phyloP scores from a whole-genome alignment of 2,888 invertebrate genomes.

The Cyrtodaria siliqua region DNA sequence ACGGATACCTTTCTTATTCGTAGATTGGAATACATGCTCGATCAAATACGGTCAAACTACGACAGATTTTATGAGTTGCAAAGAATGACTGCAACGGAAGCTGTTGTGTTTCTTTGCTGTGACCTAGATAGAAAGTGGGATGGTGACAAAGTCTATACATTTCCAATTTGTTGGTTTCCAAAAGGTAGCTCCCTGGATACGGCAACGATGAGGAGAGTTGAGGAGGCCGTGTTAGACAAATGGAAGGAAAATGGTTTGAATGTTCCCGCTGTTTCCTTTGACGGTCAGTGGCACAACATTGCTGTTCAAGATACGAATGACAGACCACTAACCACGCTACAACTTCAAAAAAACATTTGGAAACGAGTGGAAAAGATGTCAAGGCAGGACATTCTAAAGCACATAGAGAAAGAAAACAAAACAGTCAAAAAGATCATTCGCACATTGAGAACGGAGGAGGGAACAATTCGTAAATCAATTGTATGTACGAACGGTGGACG shows the following conservation, averaged over 20 bases:
- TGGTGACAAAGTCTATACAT: slow-evolving; percentile 4
- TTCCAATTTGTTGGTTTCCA: slow-evolving; percentile 30
- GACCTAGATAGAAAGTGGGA: slow-evolving; percentile 30
- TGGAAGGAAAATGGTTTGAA: slow-evolving; percentile 27
- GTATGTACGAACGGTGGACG: neutral
- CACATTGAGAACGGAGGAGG: neutral
- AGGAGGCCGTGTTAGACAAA: slow-evolving; percentile 7
- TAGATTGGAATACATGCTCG: too few species aligned
- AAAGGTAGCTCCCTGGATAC: slow-evolving; percentile 26
- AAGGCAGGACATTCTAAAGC: slow-evolving; percentile 21
- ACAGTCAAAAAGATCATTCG: neutral
- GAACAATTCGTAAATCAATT: neutral
- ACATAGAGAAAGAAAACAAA: slow-evolving; percentile 21
- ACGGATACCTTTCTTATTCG: too few species aligned
- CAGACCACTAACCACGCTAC: slow-evolving; percentile 29
- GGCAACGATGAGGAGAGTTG: slow-evolving; percentile 13
- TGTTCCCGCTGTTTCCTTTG: slow-evolving; percentile 27
- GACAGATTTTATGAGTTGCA: slow-evolving; percentile 8
- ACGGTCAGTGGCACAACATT: slow-evolving; percentile 39
- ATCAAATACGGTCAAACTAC: too few species aligned
- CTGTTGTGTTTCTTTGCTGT: slow-evolving; percentile 43
- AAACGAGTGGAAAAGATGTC: slow-evolving; percentile 11
- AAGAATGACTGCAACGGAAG: slow-evolving; percentile 43
- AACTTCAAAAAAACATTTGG: slow-evolving; percentile 45
- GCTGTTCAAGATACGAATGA: slow-evolving; percentile 11